Percentiles rank a stretch among this genome's conserved stretches.
Conservation (phyloP, 2,113 vertebrate genomes). For the Sinocyclocheilus anshuiensis region DNA sequence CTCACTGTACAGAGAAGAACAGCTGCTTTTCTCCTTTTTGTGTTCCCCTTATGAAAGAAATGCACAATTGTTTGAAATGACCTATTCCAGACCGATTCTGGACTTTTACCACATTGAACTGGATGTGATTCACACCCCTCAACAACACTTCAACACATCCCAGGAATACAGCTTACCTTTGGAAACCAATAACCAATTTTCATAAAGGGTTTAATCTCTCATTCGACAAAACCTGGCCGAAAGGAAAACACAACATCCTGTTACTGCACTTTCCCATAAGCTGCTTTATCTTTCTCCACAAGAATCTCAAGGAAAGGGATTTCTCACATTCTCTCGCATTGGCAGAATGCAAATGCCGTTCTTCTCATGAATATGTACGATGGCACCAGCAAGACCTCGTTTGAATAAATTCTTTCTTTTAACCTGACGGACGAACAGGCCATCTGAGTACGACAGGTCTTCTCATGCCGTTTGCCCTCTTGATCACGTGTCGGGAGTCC, state of each 20-base stretch:
- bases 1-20: not conserved
- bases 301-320: constrained; percentile 38
- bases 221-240: constrained; percentile 22
- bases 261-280: not conserved
- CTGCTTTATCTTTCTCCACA: constrained; percentile 43
- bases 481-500: constrained; percentile 16
- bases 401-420: constrained; percentile 56
- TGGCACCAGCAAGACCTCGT: constrained; percentile 48
- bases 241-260: not conserved
- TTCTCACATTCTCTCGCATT: constrained; percentile 32
- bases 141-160: constrained; percentile 3
- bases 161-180: constrained; percentile 7
- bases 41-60: not conserved
- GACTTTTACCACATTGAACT: not conserved
- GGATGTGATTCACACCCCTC: constrained; percentile 6
- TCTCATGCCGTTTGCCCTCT: not conserved
- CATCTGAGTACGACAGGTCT: constrained; percentile 32
- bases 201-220: constrained; percentile 33
- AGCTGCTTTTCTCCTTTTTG: not conserved
- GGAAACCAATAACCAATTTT: constrained; percentile 40
- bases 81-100: not conserved
- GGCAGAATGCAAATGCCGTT: constrained; percentile 44
- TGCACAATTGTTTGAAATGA: not conserved
- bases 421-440: constrained; percentile 45
- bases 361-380: constrained; percentile 58